Conservation (phyloP, 2,888 invertebrate species). For the Lasioglossum figueresi region DNA sequence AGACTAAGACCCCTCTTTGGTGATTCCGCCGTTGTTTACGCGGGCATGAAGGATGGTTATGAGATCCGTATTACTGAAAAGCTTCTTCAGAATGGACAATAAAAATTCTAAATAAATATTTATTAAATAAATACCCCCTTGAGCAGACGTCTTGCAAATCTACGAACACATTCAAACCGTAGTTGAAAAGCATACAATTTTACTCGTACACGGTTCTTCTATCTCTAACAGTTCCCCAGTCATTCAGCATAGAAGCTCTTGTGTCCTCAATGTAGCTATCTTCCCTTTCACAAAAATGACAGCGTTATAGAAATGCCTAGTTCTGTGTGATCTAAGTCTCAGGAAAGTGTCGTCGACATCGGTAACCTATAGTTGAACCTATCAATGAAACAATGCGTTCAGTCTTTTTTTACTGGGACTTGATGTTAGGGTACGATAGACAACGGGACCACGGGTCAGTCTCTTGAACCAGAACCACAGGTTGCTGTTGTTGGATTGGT, state of each 20-base stretch:
- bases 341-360: neutral
- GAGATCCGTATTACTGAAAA: neutral
- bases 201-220: neutral
- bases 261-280: neutral
- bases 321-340: neutral
- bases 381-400: neutral
- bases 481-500: slow-evolving; percentile 81
- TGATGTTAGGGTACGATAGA: slow-evolving; percentile 6
- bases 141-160: neutral
- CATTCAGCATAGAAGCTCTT: neutral
- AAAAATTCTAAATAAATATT: neutral
- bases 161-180: neutral
- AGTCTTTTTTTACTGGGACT: neutral
- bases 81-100: slow-evolving; percentile 15
- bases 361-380: neutral
- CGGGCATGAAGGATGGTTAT: slow-evolving; percentile 27
- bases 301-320: neutral
- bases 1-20: slow-evolving; percentile 71
- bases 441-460: slow-evolving; percentile 68
- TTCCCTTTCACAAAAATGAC: neutral
- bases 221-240: neutral
- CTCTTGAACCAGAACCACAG: slow-evolving; percentile 81
- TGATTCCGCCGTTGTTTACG: slow-evolving; percentile 60
- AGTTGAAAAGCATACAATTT: neutral
- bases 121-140: neutral